Conservation (phyloP, 2,797 vertebrate species). For the Prunella strophiata region DNA sequence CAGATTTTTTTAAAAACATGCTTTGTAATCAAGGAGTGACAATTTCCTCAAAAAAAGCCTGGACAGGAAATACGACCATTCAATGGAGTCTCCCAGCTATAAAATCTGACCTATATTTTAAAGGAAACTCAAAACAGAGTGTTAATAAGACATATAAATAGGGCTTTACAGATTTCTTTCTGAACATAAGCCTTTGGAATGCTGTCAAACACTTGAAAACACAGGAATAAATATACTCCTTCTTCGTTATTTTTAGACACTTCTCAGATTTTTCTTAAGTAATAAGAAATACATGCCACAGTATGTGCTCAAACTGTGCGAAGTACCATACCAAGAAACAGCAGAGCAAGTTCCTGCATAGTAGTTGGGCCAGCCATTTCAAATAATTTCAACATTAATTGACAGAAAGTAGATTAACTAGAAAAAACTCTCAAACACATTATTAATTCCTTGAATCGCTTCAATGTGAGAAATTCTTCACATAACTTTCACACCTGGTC, state of each 20-base stretch:
- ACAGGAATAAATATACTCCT: not conserved
- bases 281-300: not conserved
- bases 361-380: not conserved
- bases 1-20: not conserved
- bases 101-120: not conserved
- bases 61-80: not conserved
- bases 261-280: not conserved
- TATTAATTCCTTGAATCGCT: not conserved
- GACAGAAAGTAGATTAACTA: not conserved
- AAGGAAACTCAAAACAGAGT: not conserved
- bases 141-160: not conserved
- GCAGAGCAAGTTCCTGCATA: not conserved
- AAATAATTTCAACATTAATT: slow-evolving; percentile 2
- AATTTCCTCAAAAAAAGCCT: not conserved
- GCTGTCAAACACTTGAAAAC: slow-evolving; percentile 20
- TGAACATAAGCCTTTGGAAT: slow-evolving; percentile 14
- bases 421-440: not conserved
- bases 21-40: not conserved
- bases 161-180: not conserved
- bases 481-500: not conserved
- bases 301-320: not conserved
- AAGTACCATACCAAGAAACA: not conserved
- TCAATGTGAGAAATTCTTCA: not conserved
- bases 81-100: not conserved
- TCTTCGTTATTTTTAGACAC: not conserved